These are phyloP conservation scores for Delphinapterus leucas DNA, from an alignment of 2,113 vertebrate species.

Conservation along the genomic window DNA sequence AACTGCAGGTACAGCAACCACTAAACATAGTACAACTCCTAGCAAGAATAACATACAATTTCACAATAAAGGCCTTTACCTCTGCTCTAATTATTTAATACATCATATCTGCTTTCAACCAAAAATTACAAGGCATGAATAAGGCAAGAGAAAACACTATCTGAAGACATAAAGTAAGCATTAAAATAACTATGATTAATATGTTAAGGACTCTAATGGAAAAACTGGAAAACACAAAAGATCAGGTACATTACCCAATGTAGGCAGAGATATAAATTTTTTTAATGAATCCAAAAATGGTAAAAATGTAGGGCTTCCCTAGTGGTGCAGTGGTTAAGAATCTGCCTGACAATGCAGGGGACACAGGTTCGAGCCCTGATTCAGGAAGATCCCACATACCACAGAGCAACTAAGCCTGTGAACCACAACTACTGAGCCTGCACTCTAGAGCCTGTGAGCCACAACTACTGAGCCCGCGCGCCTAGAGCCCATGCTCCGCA, in stretches of 20 bases:
- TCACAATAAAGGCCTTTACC: neutral
- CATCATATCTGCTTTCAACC: neutral
- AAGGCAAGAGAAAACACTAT: neutral
- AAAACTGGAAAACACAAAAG: neutral
- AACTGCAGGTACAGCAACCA: neutral
- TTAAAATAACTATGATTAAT: neutral
- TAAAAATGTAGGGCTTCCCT: too few relatives aligned
- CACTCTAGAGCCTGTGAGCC: fast-evolving
- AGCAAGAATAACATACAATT: neutral
- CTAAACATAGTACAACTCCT: neutral
- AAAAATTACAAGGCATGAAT: neutral
- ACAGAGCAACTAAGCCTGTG: too few relatives aligned
- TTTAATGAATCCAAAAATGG: neutral
- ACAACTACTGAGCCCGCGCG: fast-evolving
- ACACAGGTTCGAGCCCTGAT: too few relatives aligned
- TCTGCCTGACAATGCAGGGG: too few relatives aligned
- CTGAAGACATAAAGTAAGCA: neutral
- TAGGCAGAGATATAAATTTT: neutral
- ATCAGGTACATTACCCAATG: neutral
- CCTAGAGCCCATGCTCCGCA: too few relatives aligned
- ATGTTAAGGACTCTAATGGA: neutral
- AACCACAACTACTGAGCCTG: too few relatives aligned
- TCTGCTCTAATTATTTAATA: neutral
- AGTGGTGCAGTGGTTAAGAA: too few relatives aligned
- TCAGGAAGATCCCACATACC: too few relatives aligned